phyloP scores from a whole-genome alignment of 2,113 vertebrate genomes.

The Cyphomyrus plagiostoma region DNA sequence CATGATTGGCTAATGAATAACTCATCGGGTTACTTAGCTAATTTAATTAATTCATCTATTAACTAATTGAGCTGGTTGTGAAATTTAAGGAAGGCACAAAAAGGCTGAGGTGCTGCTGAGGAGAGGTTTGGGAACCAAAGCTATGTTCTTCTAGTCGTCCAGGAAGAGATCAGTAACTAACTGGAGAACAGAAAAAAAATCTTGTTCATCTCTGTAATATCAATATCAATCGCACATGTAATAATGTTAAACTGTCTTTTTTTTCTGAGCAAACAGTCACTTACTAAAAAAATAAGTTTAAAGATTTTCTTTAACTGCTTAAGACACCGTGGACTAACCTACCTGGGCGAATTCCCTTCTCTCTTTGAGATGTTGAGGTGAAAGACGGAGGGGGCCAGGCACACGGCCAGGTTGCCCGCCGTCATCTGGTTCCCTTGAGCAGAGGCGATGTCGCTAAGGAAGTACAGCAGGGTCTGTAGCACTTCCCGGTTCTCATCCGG shows the following conservation, averaged over 20 bases:
- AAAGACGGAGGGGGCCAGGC: slow-evolving; percentile 78
- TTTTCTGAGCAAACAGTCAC: background rate
- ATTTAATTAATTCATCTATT: background rate
- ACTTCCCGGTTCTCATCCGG: slow-evolving; percentile 80
- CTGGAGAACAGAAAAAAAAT: background rate
- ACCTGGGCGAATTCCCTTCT: slow-evolving; percentile 71
- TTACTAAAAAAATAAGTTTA: background rate
- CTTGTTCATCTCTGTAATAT: background rate
- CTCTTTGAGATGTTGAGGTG: slow-evolving; percentile 78
- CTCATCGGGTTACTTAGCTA: background rate
- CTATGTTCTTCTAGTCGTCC: background rate
- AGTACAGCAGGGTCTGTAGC: slow-evolving; percentile 78
- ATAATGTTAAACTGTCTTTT: background rate
- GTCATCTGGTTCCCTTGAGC: slow-evolving; percentile 82
- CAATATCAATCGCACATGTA: background rate
- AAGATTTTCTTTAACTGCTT: background rate
- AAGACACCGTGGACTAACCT: background rate
- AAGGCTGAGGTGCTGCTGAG: background rate
- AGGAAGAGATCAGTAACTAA: background rate
- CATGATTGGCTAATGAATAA: background rate
- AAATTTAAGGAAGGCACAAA: background rate
- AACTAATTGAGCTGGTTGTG: background rate
- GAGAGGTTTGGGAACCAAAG: background rate
- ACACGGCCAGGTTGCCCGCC: slow-evolving; percentile 72
- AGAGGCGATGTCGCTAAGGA: slow-evolving; percentile 75